These are phyloP conservation scores for Macaria notata DNA, from an alignment of 2,888 invertebrate genomes.

Conservation along the genomic window DNA sequence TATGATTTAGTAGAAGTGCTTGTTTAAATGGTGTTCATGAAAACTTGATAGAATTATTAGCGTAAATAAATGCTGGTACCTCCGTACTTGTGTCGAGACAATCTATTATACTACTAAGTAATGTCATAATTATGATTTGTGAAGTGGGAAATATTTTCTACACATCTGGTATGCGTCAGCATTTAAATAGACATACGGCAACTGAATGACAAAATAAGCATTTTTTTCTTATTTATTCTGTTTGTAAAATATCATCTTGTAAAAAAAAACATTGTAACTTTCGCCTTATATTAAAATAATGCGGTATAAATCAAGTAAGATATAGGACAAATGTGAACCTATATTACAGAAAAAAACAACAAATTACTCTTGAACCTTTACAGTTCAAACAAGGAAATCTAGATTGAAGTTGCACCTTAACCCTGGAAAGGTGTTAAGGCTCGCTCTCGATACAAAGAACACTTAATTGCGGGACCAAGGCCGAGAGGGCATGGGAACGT, in stretches of 20 bases:
- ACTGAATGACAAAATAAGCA: too few relatives aligned
- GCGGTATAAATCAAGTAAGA: too few relatives aligned
- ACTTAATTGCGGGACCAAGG: conserved; percentile 49
- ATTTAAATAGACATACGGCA: too few relatives aligned
- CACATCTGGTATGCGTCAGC: neutral
- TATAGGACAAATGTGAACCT: too few relatives aligned
- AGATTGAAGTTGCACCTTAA: too few relatives aligned
- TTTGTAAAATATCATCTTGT: too few relatives aligned
- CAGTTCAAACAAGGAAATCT: too few relatives aligned
- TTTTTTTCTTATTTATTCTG: too few relatives aligned
- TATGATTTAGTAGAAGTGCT: conserved; percentile 38
- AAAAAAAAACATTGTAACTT: too few relatives aligned
- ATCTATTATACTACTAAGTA: conserved; percentile 1
- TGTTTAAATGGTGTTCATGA: conserved; percentile 15
- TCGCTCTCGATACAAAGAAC: conserved; percentile 36
- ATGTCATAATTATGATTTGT: conserved; percentile 9
- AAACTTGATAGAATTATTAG: conserved; percentile 18
- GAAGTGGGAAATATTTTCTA: neutral
- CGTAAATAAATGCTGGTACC: conserved; percentile 10
- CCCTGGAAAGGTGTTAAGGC: conserved; percentile 15
- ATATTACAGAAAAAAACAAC: too few relatives aligned
- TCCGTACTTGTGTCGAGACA: neutral
- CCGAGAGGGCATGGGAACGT: conserved; percentile 66
- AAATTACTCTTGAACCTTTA: too few relatives aligned
- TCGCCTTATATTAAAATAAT: too few relatives aligned